Percentiles rank a stretch among this genome's conserved stretches.
Evolutionary conservation across 2,888 invertebrate species (phyloP).

Genomic region (Carabus problematicus): DNA sequence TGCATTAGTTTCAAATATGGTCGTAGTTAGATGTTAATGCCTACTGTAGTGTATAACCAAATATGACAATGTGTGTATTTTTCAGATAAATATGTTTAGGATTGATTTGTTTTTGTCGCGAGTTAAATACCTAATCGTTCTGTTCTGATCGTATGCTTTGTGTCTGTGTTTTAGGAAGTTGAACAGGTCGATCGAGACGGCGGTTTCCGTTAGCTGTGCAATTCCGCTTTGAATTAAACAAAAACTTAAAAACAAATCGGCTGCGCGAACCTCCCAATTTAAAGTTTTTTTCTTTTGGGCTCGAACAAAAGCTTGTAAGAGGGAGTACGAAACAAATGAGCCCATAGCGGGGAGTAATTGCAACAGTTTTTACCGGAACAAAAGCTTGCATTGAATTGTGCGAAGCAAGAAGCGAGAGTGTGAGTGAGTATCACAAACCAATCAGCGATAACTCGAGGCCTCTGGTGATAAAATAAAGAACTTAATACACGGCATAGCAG

Average conservation of each 20-base stretch:
- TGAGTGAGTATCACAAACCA: conserved; percentile 52
- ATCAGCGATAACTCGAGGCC: conserved; percentile 55
- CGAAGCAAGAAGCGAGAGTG: not conserved
- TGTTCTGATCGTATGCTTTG: too few species aligned
- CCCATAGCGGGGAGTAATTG: conserved; percentile 36
- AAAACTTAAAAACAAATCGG: conserved; percentile 40
- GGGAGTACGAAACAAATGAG: conserved; percentile 31
- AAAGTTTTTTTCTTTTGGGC: conserved; percentile 16
- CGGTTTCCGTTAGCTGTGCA: not conserved
- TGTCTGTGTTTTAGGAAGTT: conserved; percentile 3
- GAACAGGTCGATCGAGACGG: not conserved
- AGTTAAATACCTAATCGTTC: too few species aligned
- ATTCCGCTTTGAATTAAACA: conserved; percentile 22
- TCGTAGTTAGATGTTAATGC: too few species aligned
- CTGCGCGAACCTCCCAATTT: conserved; percentile 37
- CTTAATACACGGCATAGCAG: conserved; percentile 16
- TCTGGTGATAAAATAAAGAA: conserved; percentile 54
- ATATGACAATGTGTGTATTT: too few species aligned
- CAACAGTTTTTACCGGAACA: conserved; percentile 40
- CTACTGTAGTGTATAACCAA: too few species aligned
- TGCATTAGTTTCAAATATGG: too few species aligned
- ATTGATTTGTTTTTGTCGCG: too few species aligned
- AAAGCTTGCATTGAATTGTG: conserved; percentile 18
- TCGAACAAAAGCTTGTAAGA: conserved; percentile 22
- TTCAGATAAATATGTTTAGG: too few species aligned